Evolutionary conservation across 2,888 invertebrate genomes (phyloP), one percentile per base, ranked within the genome.

Genomic region (Cephus rjabovi): DNA sequence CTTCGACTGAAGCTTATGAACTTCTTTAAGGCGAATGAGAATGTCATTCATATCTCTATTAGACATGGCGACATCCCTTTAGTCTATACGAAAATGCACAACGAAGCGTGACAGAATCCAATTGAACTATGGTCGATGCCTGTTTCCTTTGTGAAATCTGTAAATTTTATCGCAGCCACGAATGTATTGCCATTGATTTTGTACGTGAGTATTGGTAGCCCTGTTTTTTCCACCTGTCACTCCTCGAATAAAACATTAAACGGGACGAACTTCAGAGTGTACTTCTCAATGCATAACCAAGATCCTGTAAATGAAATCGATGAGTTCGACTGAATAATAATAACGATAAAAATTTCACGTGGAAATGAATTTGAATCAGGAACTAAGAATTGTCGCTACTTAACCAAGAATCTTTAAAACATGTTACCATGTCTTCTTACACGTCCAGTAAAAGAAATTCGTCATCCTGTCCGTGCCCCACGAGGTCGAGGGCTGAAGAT

Each of bases 1-100:
- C 34, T 85, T 82, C 30, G 75, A n/a, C 40, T 85, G 87, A 34
- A 87, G 40, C 33, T 83, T 83, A 37, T 87, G 85, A 56, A 86
- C 83, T 75, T 87, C 82, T 11, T 87, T 81, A 4, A 86, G 78
- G 9, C 83, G 81, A 30, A 77, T 73, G 23, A 71, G 33, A 71
- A 71, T 34, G 0, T 34, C 33, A 30, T 71, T 34, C 31, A 71
- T 34, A 71, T 34, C 31, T 71, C 9, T 31, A 2, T 34, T 30
- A 23, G 30, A 23, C 71, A 71, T 71, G 33, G 56, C 56, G 56
- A 56, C 56, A 23, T 23, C 23, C 9, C 2, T 56, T 56, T 56
- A 56, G 2, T 56, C 56, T 23, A 9, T 6, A 3, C 12, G 33
- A 23, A 30, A 71, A 4, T 71, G 3, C 4, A 11, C 11, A n/a